These are phyloP conservation scores for Dendroctonus valens DNA, from an alignment of 1,140 invertebrate species.

Conservation along the genomic window DNA sequence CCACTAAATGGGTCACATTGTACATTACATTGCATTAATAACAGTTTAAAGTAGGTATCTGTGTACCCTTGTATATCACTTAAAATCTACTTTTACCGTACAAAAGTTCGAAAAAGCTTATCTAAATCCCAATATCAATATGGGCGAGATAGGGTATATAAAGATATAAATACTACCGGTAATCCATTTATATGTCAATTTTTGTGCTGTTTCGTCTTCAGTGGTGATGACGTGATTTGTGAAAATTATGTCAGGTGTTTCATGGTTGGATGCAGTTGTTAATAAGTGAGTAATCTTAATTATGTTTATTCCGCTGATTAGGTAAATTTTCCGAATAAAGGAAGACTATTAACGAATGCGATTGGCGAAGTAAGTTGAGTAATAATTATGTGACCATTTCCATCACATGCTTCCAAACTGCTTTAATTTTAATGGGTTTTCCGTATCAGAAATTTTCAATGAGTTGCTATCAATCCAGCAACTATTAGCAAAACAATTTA, in stretches of 20 bases:
- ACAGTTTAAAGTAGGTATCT: background rate
- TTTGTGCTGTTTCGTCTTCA: slow-evolving; percentile 12
- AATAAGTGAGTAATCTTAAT: background rate
- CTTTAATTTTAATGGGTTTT: too few relatives aligned
- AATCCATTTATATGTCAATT: slow-evolving; percentile 29
- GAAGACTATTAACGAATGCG: too few relatives aligned
- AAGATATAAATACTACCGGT: slow-evolving; percentile 29
- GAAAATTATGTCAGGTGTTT: background rate
- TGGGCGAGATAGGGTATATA: slow-evolving; percentile 20
- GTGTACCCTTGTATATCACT: slow-evolving; percentile 6
- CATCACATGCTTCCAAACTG: too few relatives aligned
- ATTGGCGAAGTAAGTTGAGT: too few relatives aligned
- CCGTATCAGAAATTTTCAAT: too few relatives aligned
- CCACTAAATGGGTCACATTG: background rate
- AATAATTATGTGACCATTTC: too few relatives aligned
- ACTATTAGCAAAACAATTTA: too few relatives aligned
- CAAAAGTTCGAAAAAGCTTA: slow-evolving; percentile 22
- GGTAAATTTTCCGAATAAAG: too few relatives aligned
- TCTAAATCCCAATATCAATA: slow-evolving; percentile 31
- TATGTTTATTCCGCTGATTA: too few relatives aligned
- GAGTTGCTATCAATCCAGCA: too few relatives aligned
- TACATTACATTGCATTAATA: background rate
- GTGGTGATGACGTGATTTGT: background rate
- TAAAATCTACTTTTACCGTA: background rate
- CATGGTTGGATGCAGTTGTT: background rate